Base-by-base conservation (phyloP, 2,797 vertebrate genomes). In the Nannoperca australis region DNA sequence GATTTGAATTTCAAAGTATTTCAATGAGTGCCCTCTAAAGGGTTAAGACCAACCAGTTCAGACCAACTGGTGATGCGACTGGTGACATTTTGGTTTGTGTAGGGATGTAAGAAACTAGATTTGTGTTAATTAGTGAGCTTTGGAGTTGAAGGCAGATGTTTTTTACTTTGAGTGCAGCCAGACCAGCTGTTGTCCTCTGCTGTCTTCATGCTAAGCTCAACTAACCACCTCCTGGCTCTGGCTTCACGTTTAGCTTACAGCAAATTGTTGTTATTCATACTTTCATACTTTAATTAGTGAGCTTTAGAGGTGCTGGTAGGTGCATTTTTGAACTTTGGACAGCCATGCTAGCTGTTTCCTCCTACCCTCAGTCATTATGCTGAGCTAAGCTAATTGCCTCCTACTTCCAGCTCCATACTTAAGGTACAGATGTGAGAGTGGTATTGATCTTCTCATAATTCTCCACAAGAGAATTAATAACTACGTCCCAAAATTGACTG, bases 181-280 rank as follows among this genome's bases (percentile, higher is more conserved):
- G 32, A 32, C 32, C 4, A 32, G 32, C 32, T 32, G 32, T 32
- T 32, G 4, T 32, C 32, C 32, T 32, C 2, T 32, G 32, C 6
- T 32, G 32, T 32, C 32, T 32, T 32, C 6, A 6, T 32, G 32
- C 40, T 14, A 24, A 53, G 22, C 27, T 30, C 15, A 30, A 17
- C 7, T 54, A 49, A 27, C 24, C 24, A 49, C 2, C 54, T 56
- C 30, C 8, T 20, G 24, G 27, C 30, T 36, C 14, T 12, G 4
- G 40, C 42, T 70, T 70, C 55, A 50, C 56, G 27, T n/a, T 51
- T 50, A 34, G 68, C 44, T 50, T 27, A 36, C 30, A 15, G 10
- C 20, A 22, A 55, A 42, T 54, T 54, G 7, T 42, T 12, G 0
- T 14, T 70, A 27, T 36, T 49, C 34, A 20, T 27, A 7, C 30